Evolutionary conservation across 2,888 invertebrate species (phyloP).

Genomic region (Leucania comma): DNA sequence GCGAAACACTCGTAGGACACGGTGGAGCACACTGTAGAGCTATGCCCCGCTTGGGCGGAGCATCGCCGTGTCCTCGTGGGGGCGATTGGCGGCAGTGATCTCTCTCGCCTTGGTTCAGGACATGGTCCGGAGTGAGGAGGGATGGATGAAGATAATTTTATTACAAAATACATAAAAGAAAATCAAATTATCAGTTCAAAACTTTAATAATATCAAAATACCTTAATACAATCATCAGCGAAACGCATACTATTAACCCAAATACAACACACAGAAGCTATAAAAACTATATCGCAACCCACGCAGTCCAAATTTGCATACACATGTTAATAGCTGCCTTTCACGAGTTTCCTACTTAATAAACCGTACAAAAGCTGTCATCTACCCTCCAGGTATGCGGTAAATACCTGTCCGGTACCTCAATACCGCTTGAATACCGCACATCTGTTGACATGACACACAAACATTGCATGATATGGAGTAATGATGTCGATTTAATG

Average conservation of each 20-base stretch:
- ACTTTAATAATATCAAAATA: background rate
- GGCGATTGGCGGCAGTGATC: no score
- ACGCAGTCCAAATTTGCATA: slow-evolving; percentile 30
- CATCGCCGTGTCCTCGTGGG: no score
- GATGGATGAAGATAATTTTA: no score
- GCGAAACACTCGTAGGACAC: no score
- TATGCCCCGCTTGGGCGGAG: no score
- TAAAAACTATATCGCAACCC: slow-evolving; percentile 25
- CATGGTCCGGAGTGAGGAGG: no score
- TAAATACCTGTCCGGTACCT: slow-evolving; percentile 49
- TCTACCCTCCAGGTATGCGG: slow-evolving; percentile 36
- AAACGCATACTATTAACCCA: slow-evolving; percentile 6
- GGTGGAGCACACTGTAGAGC: no score
- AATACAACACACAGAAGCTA: background rate
- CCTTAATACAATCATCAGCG: background rate
- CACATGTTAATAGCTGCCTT: slow-evolving; percentile 49
- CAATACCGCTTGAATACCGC: slow-evolving; percentile 35
- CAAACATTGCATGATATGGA: slow-evolving; percentile 49
- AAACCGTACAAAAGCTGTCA: slow-evolving; percentile 41
- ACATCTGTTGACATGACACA: slow-evolving; percentile 47
- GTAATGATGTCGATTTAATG: slow-evolving; percentile 44
- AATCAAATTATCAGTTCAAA: background rate
- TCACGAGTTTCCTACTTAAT: slow-evolving; percentile 47
- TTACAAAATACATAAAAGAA: no score
- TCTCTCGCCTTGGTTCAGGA: no score